Conservation (phyloP, 2,113 vertebrate genomes). For the Fregetta grallaria region DNA sequence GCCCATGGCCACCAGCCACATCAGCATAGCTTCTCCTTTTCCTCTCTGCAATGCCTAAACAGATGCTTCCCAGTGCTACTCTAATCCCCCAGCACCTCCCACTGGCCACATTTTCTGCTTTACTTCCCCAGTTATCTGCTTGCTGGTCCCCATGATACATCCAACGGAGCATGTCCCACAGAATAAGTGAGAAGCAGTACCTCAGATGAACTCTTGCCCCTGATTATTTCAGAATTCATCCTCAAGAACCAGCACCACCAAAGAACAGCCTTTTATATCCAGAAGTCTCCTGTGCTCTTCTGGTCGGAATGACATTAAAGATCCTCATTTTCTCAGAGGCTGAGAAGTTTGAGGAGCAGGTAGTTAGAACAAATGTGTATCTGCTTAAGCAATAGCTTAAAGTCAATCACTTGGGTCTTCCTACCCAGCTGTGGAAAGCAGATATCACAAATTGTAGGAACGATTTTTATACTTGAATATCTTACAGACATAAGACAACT, state of each 20-base stretch:
- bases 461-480: background rate
- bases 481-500: background rate
- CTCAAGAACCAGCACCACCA: background rate
- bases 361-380: background rate
- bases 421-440: background rate
- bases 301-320: background rate
- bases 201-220: background rate
- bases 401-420: background rate
- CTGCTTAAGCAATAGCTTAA: background rate
- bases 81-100: background rate
- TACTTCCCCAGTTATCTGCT: background rate
- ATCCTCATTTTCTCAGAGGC: background rate
- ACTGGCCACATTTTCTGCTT: background rate
- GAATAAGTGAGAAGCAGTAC: background rate
- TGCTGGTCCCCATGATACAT: background rate
- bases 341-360: background rate
- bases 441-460: background rate
- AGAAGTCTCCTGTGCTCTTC: background rate
- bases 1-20: background rate
- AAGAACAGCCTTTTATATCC: background rate
- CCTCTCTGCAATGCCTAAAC: background rate
- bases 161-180: background rate
- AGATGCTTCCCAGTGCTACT: background rate
- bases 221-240: background rate
- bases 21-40: background rate